These are phyloP conservation scores for Diplodus puntazzo DNA, from an alignment of 2,797 vertebrate genomes.

Conservation along the genomic window DNA sequence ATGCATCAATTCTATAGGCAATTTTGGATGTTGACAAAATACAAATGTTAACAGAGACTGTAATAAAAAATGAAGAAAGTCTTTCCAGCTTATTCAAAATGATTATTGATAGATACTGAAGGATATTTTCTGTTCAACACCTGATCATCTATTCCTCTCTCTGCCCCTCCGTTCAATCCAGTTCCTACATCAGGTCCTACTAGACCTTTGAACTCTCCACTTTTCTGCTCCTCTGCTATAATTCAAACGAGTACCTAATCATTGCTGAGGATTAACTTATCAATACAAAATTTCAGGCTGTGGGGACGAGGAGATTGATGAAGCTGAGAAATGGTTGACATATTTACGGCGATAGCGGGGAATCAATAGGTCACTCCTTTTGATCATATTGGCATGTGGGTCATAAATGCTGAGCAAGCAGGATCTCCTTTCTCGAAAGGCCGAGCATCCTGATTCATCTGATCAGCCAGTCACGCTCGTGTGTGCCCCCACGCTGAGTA, in stretches of 20 bases:
- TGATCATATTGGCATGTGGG: conserved; percentile 47
- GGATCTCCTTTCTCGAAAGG: not conserved
- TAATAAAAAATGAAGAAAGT: not conserved
- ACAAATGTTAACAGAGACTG: not conserved
- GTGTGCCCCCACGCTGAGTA: not conserved
- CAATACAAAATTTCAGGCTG: conserved; percentile 49
- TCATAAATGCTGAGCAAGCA: conserved; percentile 51
- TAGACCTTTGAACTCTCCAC: conserved; percentile 51
- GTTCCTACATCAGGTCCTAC: conserved; percentile 10
- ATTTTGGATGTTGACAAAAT: not conserved
- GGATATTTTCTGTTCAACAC: conserved; percentile 14
- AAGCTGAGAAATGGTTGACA: conserved; percentile 37
- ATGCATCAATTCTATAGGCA: not conserved
- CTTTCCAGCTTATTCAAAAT: not conserved
- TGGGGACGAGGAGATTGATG: conserved; percentile 50
- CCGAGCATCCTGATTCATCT: not conserved
- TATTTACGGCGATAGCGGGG: conserved; percentile 19
- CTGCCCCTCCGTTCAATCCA: conserved; percentile 34
- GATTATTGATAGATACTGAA: not conserved
- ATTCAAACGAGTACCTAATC: conserved; percentile 54
- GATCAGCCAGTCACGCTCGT: not conserved
- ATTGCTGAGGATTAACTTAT: conserved; percentile 56
- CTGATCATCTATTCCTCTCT: conserved; percentile 17
- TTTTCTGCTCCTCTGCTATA: conserved; percentile 25
- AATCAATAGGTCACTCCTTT: conserved; percentile 27